phyloP scores from a whole-genome alignment of 2,113 vertebrate genomes.

The Ammodramus savannarum region DNA sequence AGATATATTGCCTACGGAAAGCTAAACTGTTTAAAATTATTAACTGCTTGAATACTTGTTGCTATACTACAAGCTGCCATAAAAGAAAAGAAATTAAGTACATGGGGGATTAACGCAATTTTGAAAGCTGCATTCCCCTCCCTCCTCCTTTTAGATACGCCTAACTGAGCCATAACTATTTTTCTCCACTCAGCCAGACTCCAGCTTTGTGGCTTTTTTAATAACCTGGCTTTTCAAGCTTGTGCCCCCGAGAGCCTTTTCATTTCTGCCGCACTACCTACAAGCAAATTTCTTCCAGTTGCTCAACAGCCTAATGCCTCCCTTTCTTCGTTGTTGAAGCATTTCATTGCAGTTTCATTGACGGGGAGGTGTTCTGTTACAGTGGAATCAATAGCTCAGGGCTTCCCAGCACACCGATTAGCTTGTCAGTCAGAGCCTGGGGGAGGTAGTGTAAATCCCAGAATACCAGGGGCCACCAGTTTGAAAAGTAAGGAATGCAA shows the following conservation, averaged over 20 bases:
- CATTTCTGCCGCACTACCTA: constrained; percentile 82
- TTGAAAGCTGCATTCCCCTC: constrained; percentile 82
- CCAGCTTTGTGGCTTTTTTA: constrained; percentile 94
- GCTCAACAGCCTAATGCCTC: constrained; percentile 88
- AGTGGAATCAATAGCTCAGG: constrained; percentile 92
- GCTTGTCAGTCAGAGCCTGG: constrained; percentile 97
- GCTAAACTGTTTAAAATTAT: constrained; percentile 81
- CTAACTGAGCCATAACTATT: constrained; percentile 88
- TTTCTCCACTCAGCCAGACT: constrained; percentile 88
- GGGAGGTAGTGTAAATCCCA: constrained; percentile 90
- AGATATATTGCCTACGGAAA: constrained; percentile 75
- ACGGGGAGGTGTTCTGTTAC: constrained; percentile 96
- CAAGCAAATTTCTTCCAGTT: constrained; percentile 93
- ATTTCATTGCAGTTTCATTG: constrained; percentile 97
- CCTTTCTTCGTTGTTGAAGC: constrained; percentile 92
- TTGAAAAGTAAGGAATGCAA: constrained; percentile 87
- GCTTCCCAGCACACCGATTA: constrained; percentile 93
- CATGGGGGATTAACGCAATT: constrained; percentile 89
- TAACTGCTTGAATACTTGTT: constrained; percentile 81
- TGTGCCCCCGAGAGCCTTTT: constrained; percentile 87
- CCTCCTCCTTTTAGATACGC: constrained; percentile 85
- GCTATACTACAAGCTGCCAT: constrained; percentile 81
- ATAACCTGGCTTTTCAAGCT: constrained; percentile 92
- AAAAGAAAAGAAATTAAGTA: constrained; percentile 91
- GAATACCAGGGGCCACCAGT: constrained; percentile 91